phyloP scores from a whole-genome alignment of 2,797 vertebrate species.

The Hydrophis major region DNA sequence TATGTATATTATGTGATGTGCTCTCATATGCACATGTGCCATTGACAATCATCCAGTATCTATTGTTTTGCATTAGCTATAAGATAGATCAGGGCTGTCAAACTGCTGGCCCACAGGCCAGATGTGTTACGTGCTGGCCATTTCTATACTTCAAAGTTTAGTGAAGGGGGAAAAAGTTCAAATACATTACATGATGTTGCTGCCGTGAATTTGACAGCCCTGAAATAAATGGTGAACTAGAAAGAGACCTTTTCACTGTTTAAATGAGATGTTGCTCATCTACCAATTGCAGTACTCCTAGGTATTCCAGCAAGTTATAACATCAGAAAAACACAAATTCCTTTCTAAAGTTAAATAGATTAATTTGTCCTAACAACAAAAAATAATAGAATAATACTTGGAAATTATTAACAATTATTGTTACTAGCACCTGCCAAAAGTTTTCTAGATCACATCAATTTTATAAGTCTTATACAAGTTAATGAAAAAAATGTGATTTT shows the following conservation, averaged over 20 bases:
- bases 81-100: neutral
- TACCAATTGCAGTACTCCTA: neutral
- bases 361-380: neutral
- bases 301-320: neutral
- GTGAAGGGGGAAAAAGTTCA: too few relatives aligned
- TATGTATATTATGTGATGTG: neutral
- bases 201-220: too few relatives aligned
- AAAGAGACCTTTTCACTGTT: neutral
- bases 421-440: too few relatives aligned
- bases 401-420: too few relatives aligned
- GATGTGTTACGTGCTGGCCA: too few relatives aligned
- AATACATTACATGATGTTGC: too few relatives aligned
- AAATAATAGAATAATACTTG: too few relatives aligned
- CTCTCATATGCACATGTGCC: slow-evolving; percentile 34
- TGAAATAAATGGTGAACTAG: neutral
- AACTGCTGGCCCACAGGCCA: too few relatives aligned
- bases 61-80: neutral
- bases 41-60: slow-evolving; percentile 7
- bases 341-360: neutral
- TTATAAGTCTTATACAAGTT: too few relatives aligned
- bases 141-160: too few relatives aligned
- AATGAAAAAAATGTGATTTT: too few relatives aligned
- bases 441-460: too few relatives aligned
- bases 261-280: neutral
- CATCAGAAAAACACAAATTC: neutral